Base-by-base conservation (phyloP, 2,113 vertebrate genomes). In the Opisthocomus hoazin region DNA sequence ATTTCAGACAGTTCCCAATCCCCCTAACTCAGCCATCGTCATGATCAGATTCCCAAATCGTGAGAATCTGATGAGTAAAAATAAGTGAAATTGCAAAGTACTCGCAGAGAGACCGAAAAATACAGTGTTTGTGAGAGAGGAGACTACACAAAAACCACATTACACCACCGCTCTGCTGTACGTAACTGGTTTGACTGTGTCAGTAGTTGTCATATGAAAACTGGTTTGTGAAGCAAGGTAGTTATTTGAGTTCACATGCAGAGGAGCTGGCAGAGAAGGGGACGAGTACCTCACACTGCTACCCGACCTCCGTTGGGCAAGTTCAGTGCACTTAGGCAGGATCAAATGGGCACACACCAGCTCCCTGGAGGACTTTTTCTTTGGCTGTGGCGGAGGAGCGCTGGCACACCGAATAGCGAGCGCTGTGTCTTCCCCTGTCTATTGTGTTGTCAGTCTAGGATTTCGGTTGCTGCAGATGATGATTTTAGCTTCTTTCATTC, bases 401-500 rank as follows among this genome's bases (percentile, higher is more conserved):
- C 19, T 60, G 48, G 39, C 68, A 34, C 15, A n/a, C n/a, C n/a
- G 53, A 70, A 60, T 5, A 48, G 53, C 9, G 34, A 83, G 34
- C 30, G 14, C 46, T 58, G 18, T n/a, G 50, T 77, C 71, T 81
- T 85, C 16, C 14, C 12, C 13, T 60, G 10, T 60, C 70, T 61
- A 8, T 65, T 68, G 37, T 51, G 27, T 41, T 84, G 64, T 95
- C 80, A 84, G 17, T 75, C 51, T 61, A 58, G 30, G 39, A 82
- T 87, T 92, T 84, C 61, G 53, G 34, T 64, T 66, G 82, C 76
- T 75, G 8, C 19, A 56, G 76, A n/a, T 0, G 1, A 58, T 85
- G 65, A 89, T 90, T 84, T 84, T 85, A 82, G 36, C 53, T 89
- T 74, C 41, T 93, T 93, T 63, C n/a, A 64, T 65, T 92, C 43